These are phyloP conservation scores for Onchidella celtica DNA, from an alignment of 2,888 invertebrate species.

Conservation along the genomic window DNA sequence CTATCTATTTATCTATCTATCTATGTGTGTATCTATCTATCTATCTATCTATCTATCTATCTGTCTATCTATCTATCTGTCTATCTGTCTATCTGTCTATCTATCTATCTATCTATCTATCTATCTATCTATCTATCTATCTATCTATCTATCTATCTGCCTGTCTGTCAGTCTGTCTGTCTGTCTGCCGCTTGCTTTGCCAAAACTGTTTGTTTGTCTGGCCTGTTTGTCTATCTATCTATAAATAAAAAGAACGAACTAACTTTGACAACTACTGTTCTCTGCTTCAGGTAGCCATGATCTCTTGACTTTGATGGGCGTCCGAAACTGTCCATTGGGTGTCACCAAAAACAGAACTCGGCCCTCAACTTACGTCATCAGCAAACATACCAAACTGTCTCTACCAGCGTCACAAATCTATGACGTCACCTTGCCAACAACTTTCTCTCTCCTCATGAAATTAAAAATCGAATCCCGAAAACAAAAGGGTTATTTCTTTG, in stretches of 20 bases:
- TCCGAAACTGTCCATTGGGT: conserved; percentile 68
- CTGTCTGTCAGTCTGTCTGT: too few relatives aligned
- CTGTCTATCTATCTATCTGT: too few relatives aligned
- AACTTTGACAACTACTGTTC: neutral
- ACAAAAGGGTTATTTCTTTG: conserved; percentile 64
- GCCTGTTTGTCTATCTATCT: neutral
- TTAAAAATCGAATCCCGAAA: conserved; percentile 17
- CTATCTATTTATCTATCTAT: too few relatives aligned
- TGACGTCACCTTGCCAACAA: conserved; percentile 64
- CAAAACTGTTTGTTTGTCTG: neutral
- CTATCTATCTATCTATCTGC: too few relatives aligned
- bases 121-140: too few relatives aligned
- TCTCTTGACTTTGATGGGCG: conserved; percentile 63
- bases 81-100: too few relatives aligned
- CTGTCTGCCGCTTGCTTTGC: too few relatives aligned
- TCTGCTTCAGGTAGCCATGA: conserved; percentile 60
- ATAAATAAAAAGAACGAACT: neutral
- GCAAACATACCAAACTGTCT: conserved; percentile 64
- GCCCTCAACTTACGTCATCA: conserved; percentile 64
- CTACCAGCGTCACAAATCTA: conserved; percentile 64
- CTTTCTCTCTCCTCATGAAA: conserved; percentile 68
- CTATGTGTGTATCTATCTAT: too few relatives aligned
- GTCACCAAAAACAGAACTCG: conserved; percentile 60
- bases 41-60: too few relatives aligned
- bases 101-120: too few relatives aligned